These are phyloP conservation scores for Ctenopoma kingsleyae DNA, from an alignment of 2,797 vertebrate species.

Conservation along the genomic window DNA sequence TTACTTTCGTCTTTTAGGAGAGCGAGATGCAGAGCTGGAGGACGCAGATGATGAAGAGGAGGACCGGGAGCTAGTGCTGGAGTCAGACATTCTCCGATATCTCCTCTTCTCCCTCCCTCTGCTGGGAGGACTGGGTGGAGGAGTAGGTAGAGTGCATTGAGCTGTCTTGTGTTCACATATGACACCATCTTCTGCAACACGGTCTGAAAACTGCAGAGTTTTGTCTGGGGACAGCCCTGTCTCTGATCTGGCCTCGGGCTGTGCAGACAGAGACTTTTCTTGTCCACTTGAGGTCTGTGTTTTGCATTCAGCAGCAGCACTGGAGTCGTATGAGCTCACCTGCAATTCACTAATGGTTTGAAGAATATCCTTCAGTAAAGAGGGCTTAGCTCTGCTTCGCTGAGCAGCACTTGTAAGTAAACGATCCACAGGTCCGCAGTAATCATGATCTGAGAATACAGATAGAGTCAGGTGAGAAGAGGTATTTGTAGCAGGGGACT, in stretches of 20 bases:
- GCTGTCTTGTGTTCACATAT: slow-evolving; percentile 23
- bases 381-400: slow-evolving; percentile 81
- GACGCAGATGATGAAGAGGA: slow-evolving; percentile 71
- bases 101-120: slow-evolving; percentile 81
- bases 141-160: slow-evolving; percentile 54
- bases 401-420: slow-evolving; percentile 50
- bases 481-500: neutral
- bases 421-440: slow-evolving; percentile 80
- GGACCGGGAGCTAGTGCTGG: slow-evolving; percentile 68
- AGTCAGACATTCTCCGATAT: slow-evolving; percentile 83
- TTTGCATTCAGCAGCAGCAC: slow-evolving; percentile 10
- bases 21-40: slow-evolving; percentile 84
- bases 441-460: slow-evolving; percentile 90
- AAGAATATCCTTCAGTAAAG: slow-evolving; percentile 14
- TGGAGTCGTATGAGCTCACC: neutral
- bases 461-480: slow-evolving; percentile 31
- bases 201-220: slow-evolving; percentile 81
- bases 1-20: slow-evolving; percentile 91
- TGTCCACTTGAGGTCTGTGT: slow-evolving; percentile 10
- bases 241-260: slow-evolving; percentile 75
- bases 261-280: slow-evolving; percentile 51
- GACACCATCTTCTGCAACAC: slow-evolving; percentile 66
- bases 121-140: slow-evolving; percentile 69
- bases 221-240: slow-evolving; percentile 2
- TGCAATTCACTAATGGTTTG: slow-evolving; percentile 17